Evolutionary conservation across 2,888 invertebrate species (phyloP).

Genomic region (Drosophila vallismaia): DNA sequence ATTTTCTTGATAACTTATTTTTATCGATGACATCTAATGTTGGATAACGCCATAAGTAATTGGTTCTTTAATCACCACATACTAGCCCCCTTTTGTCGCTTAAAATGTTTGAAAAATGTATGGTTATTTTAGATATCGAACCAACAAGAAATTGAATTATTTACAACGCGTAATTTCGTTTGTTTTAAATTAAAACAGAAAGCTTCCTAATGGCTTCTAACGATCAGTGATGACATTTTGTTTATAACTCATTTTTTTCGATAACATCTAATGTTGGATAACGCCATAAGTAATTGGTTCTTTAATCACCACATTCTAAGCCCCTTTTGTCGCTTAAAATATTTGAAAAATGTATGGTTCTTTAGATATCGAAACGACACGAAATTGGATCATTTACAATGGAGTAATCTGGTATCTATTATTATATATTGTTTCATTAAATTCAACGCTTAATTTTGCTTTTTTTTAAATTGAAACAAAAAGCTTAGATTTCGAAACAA

Average conservation of each 20-base stretch:
- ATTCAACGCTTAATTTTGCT: not conserved
- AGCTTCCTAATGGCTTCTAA: not conserved
- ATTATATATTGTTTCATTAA: not conserved
- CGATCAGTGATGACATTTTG: not conserved
- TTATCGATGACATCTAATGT: not conserved
- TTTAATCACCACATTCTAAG: not conserved
- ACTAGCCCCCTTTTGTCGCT: not conserved
- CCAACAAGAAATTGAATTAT: no score
- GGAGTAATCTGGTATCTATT: not conserved
- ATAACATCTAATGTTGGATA: not conserved
- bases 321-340: not conserved
- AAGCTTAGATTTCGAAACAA: no score
- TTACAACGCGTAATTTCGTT: no score
- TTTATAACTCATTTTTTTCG: not conserved
- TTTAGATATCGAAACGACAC: not conserved
- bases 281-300: not conserved
- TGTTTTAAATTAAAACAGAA: no score
- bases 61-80: not conserved
- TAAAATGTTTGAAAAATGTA: not conserved
- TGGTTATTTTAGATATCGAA: no score
- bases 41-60: not conserved
- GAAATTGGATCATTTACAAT: not conserved
- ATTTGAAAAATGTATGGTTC: not conserved
- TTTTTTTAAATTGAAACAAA: no score
- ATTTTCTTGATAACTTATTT: not conserved